Percentiles rank a stretch among this genome's conserved stretches.
These are phyloP conservation scores for Gonocerus acuteangulatus DNA, from an alignment of 2,888 invertebrate species.

Conservation along the genomic window DNA sequence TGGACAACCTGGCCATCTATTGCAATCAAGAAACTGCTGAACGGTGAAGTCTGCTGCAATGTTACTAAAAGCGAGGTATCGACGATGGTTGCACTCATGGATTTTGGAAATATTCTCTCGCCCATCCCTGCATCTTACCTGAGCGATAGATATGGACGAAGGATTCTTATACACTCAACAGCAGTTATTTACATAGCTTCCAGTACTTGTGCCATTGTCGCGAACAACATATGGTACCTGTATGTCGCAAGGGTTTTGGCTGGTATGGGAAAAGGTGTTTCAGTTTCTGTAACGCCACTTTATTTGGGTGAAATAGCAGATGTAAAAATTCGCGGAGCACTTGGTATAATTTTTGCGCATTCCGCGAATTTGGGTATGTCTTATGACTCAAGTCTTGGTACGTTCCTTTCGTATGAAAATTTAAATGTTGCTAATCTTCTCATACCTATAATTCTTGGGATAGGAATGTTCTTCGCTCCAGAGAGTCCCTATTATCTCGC, in stretches of 20 bases:
- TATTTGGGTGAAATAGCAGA: conserved; percentile 39
- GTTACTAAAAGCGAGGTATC: conserved; percentile 32
- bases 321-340: conserved; percentile 37
- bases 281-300: conserved; percentile 38
- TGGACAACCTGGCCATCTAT: conserved; percentile 39
- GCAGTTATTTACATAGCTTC: conserved; percentile 43
- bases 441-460: conserved; percentile 47
- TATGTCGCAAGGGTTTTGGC: conserved; percentile 36
- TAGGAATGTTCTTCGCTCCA: conserved; percentile 52
- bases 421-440: conserved; percentile 40
- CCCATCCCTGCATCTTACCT: conserved; percentile 37
- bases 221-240: conserved; percentile 38
- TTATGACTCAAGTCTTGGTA: conserved; percentile 36
- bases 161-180: conserved; percentile 39
- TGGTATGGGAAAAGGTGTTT: conserved; percentile 38
- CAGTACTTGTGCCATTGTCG: conserved; percentile 42
- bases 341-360: conserved; percentile 37
- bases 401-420: conserved; percentile 31
- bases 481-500: conserved; percentile 56
- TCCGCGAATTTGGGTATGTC: conserved; percentile 38
- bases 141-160: conserved; percentile 37
- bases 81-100: conserved; percentile 39
- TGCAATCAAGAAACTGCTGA: conserved; percentile 32
- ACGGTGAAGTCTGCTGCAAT: conserved; percentile 26
- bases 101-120: conserved; percentile 39